phyloP scores from a whole-genome alignment of 92 coral and sea anemone genomes.

The Palythoa grandiflora region DNA sequence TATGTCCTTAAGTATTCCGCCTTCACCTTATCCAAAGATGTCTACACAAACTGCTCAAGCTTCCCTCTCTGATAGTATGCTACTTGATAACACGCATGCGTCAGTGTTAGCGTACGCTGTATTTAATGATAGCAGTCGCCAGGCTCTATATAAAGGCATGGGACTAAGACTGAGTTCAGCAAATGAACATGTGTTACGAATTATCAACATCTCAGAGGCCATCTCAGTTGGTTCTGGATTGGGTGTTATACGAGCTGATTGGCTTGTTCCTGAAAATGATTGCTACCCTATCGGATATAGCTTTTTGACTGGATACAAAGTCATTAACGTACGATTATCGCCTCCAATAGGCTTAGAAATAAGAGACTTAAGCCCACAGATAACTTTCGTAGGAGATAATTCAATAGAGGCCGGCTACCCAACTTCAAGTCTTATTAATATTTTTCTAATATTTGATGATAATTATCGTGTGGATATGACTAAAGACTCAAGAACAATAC shows the following conservation, averaged over 20 bases:
- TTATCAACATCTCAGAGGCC: constrained; percentile 57
- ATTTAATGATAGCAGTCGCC: constrained; percentile 62
- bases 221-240: constrained; percentile 67
- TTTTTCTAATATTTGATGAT: constrained; percentile 51
- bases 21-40: constrained; percentile 62
- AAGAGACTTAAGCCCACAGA: constrained; percentile 50
- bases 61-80: constrained; percentile 49
- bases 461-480: constrained; percentile 64
- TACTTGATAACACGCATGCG: constrained; percentile 61
- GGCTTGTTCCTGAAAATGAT: constrained; percentile 52
- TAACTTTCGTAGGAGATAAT: constrained; percentile 54
- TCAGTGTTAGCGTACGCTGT: constrained; percentile 57
- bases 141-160: constrained; percentile 28
- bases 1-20: constrained; percentile 48
- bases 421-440: constrained; percentile 57
- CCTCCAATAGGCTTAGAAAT: constrained; percentile 55
- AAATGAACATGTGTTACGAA: constrained; percentile 56
- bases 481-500: constrained; percentile 59
- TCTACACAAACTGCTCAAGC: constrained; percentile 60
- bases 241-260: constrained; percentile 61
- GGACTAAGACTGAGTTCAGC: constrained; percentile 59
- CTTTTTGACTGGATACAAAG: constrained; percentile 60
- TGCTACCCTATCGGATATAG: constrained; percentile 58
- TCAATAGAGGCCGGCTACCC: constrained; percentile 66
- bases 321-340: constrained; percentile 48